Conservation (phyloP, 2,113 vertebrate species). For the Halcyon malimbica region DNA sequence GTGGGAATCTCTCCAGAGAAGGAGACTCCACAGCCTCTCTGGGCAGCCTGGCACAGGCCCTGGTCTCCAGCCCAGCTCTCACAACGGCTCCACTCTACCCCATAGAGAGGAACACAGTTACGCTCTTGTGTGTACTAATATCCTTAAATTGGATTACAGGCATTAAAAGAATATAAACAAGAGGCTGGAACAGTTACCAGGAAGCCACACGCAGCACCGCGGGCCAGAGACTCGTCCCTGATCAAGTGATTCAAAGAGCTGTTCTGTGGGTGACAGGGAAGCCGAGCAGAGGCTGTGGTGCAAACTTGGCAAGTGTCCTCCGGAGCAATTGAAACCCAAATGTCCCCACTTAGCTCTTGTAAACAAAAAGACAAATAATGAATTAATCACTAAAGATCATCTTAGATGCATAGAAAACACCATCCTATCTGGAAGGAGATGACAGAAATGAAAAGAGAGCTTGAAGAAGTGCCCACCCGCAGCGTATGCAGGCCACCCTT, state of each 20-base stretch:
- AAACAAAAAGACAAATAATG: background rate
- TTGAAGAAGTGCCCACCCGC: background rate
- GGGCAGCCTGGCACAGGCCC: background rate
- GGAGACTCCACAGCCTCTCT: background rate
- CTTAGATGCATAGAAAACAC: background rate
- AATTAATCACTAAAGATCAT: background rate
- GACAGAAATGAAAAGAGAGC: too few relatives aligned
- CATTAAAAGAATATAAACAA: background rate
- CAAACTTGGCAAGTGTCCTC: background rate
- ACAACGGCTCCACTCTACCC: fast-evolving
- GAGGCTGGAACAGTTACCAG: background rate
- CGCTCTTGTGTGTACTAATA: background rate
- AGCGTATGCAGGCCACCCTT: too few relatives aligned
- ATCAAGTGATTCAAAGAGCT: background rate
- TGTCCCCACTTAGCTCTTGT: background rate
- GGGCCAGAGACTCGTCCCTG: background rate
- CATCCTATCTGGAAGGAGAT: background rate
- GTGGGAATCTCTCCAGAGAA: too few relatives aligned
- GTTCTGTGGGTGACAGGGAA: background rate
- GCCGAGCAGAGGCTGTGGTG: fast-evolving
- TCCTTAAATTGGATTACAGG: background rate
- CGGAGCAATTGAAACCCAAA: background rate
- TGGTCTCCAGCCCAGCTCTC: background rate
- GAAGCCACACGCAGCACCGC: background rate
- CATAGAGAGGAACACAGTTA: background rate